Percentiles rank a stretch among this genome's conserved stretches.
phyloP scores from a whole-genome alignment of 2,888 invertebrate genomes.

The Drosophila vallismaia region DNA sequence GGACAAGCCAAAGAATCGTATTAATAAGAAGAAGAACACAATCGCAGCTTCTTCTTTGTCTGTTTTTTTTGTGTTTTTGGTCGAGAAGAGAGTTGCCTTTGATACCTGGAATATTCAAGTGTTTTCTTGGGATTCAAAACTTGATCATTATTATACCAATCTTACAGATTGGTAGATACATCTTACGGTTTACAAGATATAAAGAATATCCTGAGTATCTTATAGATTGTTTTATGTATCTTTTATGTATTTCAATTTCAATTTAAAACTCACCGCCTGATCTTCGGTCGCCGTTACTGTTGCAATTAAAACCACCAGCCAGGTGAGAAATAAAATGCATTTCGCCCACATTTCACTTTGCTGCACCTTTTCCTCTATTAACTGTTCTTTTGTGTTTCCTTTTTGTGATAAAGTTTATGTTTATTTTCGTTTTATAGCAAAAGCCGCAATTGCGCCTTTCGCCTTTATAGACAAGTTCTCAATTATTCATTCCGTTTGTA shows the following conservation, averaged over 20 bases:
- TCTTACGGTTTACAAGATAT: too few relatives aligned
- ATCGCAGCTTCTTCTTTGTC: conserved; percentile 22
- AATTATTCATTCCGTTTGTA: conserved; percentile 5
- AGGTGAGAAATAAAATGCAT: conserved; percentile 39
- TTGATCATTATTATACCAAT: not conserved
- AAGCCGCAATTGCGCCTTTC: not conserved
- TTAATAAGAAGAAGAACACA: conserved; percentile 15
- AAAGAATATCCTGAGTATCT: too few relatives aligned
- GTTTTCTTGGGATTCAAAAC: conserved; percentile 81
- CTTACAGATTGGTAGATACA: too few relatives aligned
- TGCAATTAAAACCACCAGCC: conserved; percentile 31
- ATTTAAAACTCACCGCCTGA: conserved; percentile 31
- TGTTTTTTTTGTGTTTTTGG: conserved; percentile 5
- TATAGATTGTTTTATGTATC: too few relatives aligned
- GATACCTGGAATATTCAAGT: conserved; percentile 83
- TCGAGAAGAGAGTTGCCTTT: conserved; percentile 45
- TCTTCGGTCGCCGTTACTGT: conserved; percentile 29
- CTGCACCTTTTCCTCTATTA: conserved; percentile 12
- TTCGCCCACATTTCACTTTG: conserved; percentile 39
- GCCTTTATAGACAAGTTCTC: conserved; percentile 26
- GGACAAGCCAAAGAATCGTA: conserved; percentile 37
- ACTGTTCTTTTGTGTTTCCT: conserved; percentile 27
- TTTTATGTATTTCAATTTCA: not conserved
- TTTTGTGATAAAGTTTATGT: conserved; percentile 3
- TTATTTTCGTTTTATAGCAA: conserved; percentile 8